Percentiles rank a stretch among this genome's conserved stretches.
Conservation (phyloP, 2,797 vertebrate species). For the Liparis tanakae region DNA sequence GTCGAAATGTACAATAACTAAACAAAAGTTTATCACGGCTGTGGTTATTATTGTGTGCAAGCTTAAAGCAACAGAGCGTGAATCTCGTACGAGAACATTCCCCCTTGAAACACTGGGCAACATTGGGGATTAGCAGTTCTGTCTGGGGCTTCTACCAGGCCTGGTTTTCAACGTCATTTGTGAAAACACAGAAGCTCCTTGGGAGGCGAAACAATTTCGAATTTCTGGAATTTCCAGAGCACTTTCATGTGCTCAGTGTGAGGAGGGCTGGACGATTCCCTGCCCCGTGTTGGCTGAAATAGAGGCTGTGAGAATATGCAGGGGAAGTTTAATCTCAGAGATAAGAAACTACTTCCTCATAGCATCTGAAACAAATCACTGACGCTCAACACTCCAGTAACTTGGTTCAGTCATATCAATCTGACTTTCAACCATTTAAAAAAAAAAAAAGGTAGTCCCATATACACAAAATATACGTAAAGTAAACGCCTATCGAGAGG, state of each 20-base stretch:
- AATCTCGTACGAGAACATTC: slow-evolving; percentile 64
- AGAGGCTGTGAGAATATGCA: slow-evolving; percentile 33
- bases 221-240: slow-evolving; percentile 51
- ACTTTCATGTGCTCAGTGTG: slow-evolving; percentile 16
- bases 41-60: slow-evolving; percentile 63
- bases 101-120: slow-evolving; percentile 63
- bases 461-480: slow-evolving; percentile 33
- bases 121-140: slow-evolving; percentile 68
- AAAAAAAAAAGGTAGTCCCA: slow-evolving; percentile 26
- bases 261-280: slow-evolving; percentile 27
- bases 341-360: slow-evolving; percentile 59
- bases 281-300: slow-evolving; percentile 12
- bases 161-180: slow-evolving; percentile 57
- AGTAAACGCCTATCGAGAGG: slow-evolving; percentile 36
- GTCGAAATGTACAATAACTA: neutral
- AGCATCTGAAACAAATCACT: slow-evolving; percentile 40
- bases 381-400: slow-evolving; percentile 18
- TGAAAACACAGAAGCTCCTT: slow-evolving; percentile 24
- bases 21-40: slow-evolving; percentile 52
- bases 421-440: neutral
- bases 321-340: slow-evolving; percentile 11
- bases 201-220: slow-evolving; percentile 32
- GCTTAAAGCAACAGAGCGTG: slow-evolving; percentile 74
- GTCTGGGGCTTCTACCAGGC: slow-evolving; percentile 52
- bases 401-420: slow-evolving; percentile 6